Conservation (phyloP, 2,113 vertebrate genomes). For the Triplophysa rosa region DNA sequence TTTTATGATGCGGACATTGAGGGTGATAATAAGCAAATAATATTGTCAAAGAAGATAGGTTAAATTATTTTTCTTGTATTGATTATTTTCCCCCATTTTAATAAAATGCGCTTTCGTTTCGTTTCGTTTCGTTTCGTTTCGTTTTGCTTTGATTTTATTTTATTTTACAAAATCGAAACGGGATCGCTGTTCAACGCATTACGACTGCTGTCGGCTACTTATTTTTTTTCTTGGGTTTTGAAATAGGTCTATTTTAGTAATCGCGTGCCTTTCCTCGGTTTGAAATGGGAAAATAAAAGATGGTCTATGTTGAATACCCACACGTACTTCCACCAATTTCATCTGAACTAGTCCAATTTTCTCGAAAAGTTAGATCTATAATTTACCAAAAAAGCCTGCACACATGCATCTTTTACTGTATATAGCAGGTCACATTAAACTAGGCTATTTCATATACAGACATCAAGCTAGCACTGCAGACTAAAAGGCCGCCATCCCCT, state of each 20-base stretch:
- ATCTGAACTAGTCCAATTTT: neutral
- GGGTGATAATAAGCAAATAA: too few relatives aligned
- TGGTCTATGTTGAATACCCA: neutral
- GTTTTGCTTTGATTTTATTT: too few relatives aligned
- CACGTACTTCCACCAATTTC: neutral
- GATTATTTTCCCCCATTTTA: neutral
- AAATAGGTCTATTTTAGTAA: neutral
- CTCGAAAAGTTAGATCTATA: neutral
- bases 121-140: neutral
- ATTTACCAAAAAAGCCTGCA: neutral
- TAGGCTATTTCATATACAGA: neutral
- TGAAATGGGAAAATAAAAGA: neutral
- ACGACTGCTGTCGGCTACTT: neutral
- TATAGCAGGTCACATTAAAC: neutral
- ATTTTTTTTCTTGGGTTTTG: neutral
- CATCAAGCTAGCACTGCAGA: neutral
- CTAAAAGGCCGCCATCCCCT: neutral
- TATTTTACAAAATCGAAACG: neutral
- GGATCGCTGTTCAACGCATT: neutral
- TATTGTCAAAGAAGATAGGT: too few relatives aligned
- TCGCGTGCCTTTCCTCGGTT: neutral
- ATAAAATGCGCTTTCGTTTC: neutral
- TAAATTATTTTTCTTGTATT: neutral
- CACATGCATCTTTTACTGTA: too few relatives aligned
- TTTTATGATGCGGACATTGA: too few relatives aligned